Evolutionary conservation across 1,140 invertebrate species (phyloP).

Genomic region (Zaprionus davidi): DNA sequence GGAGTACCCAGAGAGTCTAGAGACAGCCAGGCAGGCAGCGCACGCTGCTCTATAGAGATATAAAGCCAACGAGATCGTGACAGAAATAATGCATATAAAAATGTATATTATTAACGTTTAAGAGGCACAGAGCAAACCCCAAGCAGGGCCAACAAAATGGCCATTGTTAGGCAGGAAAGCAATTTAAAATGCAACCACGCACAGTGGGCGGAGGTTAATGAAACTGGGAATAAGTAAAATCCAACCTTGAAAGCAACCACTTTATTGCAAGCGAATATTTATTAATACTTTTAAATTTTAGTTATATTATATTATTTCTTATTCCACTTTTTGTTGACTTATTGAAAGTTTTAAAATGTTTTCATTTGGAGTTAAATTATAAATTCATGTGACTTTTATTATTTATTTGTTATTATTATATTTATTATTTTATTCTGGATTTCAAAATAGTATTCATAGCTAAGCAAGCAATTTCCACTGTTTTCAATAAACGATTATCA

Average conservation of each 20-base stretch:
- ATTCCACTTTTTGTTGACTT: background rate
- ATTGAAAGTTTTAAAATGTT: too few relatives aligned
- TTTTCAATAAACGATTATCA: too few relatives aligned
- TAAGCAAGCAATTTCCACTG: too few relatives aligned
- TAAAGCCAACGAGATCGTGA: conserved; percentile 81
- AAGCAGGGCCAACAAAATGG: conserved; percentile 56
- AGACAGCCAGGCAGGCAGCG: conserved; percentile 19
- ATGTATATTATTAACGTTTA: conserved; percentile 77
- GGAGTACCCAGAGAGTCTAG: conserved; percentile 11
- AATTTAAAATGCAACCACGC: conserved; percentile 54
- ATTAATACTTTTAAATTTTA: background rate
- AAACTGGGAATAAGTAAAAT: background rate
- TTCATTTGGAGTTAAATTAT: too few relatives aligned
- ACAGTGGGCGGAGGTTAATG: conserved; percentile 32
- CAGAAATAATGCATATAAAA: conserved; percentile 82
- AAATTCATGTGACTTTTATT: too few relatives aligned
- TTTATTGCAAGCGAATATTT: background rate
- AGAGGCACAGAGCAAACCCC: conserved; percentile 40
- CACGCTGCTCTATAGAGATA: conserved; percentile 66
- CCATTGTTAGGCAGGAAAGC: conserved; percentile 51
- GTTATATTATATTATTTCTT: background rate
- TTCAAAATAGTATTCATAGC: too few relatives aligned
- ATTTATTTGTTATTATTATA: too few relatives aligned
- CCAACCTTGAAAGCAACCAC: background rate
- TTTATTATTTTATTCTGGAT: too few relatives aligned